Conservation (phyloP, 2,888 invertebrate genomes). For the Anoplius nigerrimus region DNA sequence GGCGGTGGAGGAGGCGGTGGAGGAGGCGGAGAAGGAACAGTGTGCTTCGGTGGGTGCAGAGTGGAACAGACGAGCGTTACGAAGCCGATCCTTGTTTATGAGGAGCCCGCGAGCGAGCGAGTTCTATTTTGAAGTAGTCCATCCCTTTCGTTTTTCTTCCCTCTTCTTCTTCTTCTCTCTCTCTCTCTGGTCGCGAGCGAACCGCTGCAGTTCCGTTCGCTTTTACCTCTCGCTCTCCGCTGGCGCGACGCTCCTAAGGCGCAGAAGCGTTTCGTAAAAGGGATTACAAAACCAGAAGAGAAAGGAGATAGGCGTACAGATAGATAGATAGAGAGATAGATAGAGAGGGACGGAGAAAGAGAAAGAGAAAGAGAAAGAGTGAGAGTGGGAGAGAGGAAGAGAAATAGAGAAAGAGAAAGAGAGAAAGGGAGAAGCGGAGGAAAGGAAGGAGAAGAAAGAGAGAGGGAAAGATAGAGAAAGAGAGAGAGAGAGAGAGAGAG, state of each 20-base stretch:
- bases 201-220: conserved; percentile 1
- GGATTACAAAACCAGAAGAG: conserved; percentile 65
- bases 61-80: conserved; percentile 14
- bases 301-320: conserved; percentile 12
- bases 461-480: conserved; percentile 51
- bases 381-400: not conserved
- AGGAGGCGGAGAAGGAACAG: conserved; percentile 16
- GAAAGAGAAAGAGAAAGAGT: conserved; percentile 10
- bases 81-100: too few relatives aligned
- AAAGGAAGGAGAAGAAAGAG: conserved; percentile 1
- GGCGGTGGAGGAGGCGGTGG: too few relatives aligned
- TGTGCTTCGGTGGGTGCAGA: conserved; percentile 9
- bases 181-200: conserved; percentile 2
- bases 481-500: conserved; percentile 59
- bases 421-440: conserved; percentile 13
- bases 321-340: not conserved
- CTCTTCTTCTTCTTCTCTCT: not conserved
- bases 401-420: conserved; percentile 12
- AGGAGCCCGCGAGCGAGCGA: too few relatives aligned
- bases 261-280: conserved; percentile 64
- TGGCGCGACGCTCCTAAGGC: conserved; percentile 2
- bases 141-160: too few relatives aligned
- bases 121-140: too few relatives aligned
- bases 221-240: conserved; percentile 4
- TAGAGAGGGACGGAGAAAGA: not conserved